Base-by-base conservation (phyloP, 2,888 invertebrate species). In the Tetranychus truncatus region DNA sequence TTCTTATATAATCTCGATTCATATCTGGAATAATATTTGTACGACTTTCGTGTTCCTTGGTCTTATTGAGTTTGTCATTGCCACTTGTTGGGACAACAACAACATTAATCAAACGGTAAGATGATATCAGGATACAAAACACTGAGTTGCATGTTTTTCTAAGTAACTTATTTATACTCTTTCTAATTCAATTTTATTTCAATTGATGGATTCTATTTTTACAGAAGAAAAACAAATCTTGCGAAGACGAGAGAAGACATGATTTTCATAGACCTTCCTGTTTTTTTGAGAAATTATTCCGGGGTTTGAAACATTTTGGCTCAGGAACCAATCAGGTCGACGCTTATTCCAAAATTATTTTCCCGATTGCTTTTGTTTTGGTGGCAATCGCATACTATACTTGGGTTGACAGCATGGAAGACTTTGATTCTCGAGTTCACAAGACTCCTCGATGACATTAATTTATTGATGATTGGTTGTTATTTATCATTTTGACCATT, bases 11-110 rank as follows among this genome's bases (percentile, higher is more conserved):
- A 72, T 72, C 15, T 72, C 72, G 7, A 45, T 45, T 72, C 44
- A 72, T 44, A 72, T 72, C 11, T 72, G 72, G 72, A 45, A 44
- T 72, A 72, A 72, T 18, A 45, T 72, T 20, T 72, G 72, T 45
- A 72, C 45, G 2, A 45, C 45, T 45, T 45, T 72, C 11, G 72
- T 72, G 18, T 72, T 45, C n/a, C 72, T 72, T 15, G 72, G 45
- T 44, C 44, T 72, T 4, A 72, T 72, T 45, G 72, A 72, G 45
- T 72, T 72, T 34, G 15, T 69, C 34, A 69, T 69, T 20, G 69
- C 69, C 5, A 69, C 69, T 69, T 69, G 69, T 1, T 69, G 69
- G 69, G 69, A 69, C 8, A 69, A 69, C 20, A 11, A 11, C 15
- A 55, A 55, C 55, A 55, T 55, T 15, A 55, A 55, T 55, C 55